These are phyloP conservation scores for Timandra comae DNA, from an alignment of 2,888 invertebrate species.

Conservation along the genomic window DNA sequence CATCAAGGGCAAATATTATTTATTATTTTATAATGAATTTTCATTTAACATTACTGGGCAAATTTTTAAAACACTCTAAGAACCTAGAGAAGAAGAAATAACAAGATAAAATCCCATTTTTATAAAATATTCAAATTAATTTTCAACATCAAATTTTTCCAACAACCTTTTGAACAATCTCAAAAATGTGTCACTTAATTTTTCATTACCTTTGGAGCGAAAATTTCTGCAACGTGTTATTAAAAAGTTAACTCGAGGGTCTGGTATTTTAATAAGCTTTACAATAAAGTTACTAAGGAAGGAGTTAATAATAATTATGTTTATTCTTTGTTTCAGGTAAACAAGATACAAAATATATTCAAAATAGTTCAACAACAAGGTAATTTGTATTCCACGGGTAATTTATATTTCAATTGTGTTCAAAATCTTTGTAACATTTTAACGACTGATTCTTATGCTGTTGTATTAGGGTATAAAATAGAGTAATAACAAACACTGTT, in stretches of 20 bases:
- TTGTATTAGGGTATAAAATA: too few species aligned
- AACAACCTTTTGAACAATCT: too few species aligned
- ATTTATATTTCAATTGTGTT: conserved; percentile 10
- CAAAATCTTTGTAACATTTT: conserved; percentile 5
- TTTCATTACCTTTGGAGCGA: conserved; percentile 9
- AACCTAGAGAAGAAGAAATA: too few species aligned
- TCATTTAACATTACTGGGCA: too few species aligned
- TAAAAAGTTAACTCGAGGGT: conserved; percentile 13
- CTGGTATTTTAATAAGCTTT: conserved; percentile 16
- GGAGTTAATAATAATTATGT: conserved; percentile 11
- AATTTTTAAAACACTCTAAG: too few species aligned
- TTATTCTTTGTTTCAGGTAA: conserved; percentile 22
- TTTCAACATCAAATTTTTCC: too few species aligned
- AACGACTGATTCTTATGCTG: too few species aligned
- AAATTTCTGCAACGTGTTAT: conserved; percentile 13
- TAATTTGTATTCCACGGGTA: conserved; percentile 10
- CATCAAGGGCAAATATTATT: too few species aligned
- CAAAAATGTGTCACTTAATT: conserved; percentile 1
- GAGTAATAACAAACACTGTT: too few species aligned
- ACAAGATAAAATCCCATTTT: too few species aligned
- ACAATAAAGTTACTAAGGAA: conserved; percentile 9
- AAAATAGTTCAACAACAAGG: conserved; percentile 6
- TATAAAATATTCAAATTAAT: too few species aligned
- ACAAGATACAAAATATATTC: conserved; percentile 6
- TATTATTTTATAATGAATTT: too few species aligned